A percentile compares a stretch with the other conserved stretches of the same genome.
phyloP scores from a whole-genome alignment of 1,140 invertebrate species.

The Steinernema khuongi region DNA sequence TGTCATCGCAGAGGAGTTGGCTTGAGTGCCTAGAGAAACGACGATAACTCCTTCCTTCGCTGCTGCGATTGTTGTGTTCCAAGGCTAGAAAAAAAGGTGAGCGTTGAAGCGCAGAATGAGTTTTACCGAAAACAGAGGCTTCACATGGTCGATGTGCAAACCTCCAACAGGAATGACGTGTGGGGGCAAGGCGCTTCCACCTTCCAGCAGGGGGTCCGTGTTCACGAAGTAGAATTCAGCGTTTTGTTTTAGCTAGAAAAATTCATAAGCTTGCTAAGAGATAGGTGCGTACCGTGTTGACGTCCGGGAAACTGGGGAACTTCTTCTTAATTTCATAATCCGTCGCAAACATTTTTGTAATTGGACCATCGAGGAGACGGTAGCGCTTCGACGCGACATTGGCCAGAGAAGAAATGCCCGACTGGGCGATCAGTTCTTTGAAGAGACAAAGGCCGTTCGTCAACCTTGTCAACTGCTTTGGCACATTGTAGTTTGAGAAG shows the following conservation, averaged over 20 bases:
- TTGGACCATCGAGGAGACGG: slow-evolving; percentile 48
- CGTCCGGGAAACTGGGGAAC: slow-evolving; percentile 43
- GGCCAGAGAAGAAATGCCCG: slow-evolving; percentile 34
- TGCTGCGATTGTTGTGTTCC: slow-evolving; percentile 53
- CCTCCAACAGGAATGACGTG: slow-evolving; percentile 54
- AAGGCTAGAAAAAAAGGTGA: slow-evolving; percentile 46
- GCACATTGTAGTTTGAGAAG: slow-evolving; percentile 2
- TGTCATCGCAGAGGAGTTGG: slow-evolving; percentile 45
- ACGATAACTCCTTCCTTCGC: slow-evolving; percentile 49
- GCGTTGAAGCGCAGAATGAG: not conserved
- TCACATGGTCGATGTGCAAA: slow-evolving; percentile 49
- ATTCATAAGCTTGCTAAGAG: not conserved
- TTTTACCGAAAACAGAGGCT: slow-evolving; percentile 50
- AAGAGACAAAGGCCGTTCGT: slow-evolving; percentile 33
- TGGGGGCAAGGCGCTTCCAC: slow-evolving; percentile 28
- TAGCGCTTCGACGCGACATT: slow-evolving; percentile 35
- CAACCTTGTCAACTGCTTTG: not conserved
- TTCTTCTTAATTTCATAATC: slow-evolving; percentile 56
- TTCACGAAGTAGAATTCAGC: slow-evolving; percentile 53
- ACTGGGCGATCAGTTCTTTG: slow-evolving; percentile 36
- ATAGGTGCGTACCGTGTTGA: slow-evolving; percentile 21
- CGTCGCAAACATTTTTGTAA: slow-evolving; percentile 45
- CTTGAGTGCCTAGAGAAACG: slow-evolving; percentile 51
- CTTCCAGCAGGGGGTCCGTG: slow-evolving; percentile 49
- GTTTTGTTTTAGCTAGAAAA: slow-evolving; percentile 47